phyloP scores from a whole-genome alignment of 1,140 invertebrate genomes.

The Planococcus citri region DNA sequence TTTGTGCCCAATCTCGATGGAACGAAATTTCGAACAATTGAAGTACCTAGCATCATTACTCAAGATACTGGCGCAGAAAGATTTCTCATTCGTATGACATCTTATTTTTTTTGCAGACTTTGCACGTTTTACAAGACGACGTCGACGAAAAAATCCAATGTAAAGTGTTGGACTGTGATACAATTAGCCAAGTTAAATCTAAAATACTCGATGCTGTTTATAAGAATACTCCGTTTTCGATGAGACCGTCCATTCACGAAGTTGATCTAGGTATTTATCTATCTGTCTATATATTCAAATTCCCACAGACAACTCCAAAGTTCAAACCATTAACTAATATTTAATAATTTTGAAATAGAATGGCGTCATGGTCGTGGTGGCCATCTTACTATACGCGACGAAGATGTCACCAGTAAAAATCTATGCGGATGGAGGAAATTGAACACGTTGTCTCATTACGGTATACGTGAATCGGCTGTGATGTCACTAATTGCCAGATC shows the following conservation, averaged over 20 bases:
- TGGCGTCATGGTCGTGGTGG: constrained; percentile 86
- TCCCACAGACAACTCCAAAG: neutral
- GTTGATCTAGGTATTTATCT: constrained; percentile 57
- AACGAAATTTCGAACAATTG: too few species aligned
- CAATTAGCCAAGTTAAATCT: constrained; percentile 93
- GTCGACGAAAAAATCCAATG: constrained; percentile 89
- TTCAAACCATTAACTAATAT: too few species aligned
- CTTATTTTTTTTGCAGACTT: constrained; percentile 41
- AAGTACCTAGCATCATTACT: too few species aligned
- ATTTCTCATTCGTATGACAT: too few species aligned
- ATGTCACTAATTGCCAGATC: constrained; percentile 83
- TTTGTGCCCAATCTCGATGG: too few species aligned
- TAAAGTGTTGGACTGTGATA: constrained; percentile 96
- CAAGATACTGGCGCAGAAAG: too few species aligned
- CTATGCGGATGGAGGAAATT: constrained; percentile 79
- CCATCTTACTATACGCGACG: constrained; percentile 80
- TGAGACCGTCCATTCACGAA: constrained; percentile 81
- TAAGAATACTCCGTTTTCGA: constrained; percentile 88
- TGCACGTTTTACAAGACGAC: constrained; percentile 88
- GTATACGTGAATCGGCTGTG: constrained; percentile 84
- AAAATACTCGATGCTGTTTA: constrained; percentile 97
- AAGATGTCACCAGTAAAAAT: constrained; percentile 82
- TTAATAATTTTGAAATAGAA: constrained; percentile 40
- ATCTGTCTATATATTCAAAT: too few species aligned
- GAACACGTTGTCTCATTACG: constrained; percentile 85